Percentiles rank a stretch among this genome's conserved stretches.
Evolutionary conservation across 2,888 invertebrate species (phyloP).

Genomic region (Cataglyphis albicans): DNA sequence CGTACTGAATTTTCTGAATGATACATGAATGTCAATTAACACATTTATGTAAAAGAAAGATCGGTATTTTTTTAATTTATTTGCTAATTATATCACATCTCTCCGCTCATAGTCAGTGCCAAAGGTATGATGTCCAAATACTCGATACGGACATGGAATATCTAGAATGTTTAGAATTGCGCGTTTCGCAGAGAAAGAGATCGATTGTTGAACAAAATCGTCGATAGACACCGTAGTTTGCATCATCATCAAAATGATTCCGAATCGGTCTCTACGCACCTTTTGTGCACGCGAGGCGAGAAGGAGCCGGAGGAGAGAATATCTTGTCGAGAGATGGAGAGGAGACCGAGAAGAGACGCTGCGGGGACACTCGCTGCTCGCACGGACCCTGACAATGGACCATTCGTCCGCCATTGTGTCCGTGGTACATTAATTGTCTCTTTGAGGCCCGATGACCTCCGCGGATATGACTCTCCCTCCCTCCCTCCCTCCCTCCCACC

Average conservation of each 20-base stretch:
- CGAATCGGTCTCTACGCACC: constrained; percentile 59
- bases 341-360: constrained; percentile 73
- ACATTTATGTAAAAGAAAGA: too few species aligned
- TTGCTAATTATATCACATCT: too few species aligned
- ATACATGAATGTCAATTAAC: too few species aligned
- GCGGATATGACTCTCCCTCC: constrained; percentile 67
- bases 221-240: constrained; percentile 60
- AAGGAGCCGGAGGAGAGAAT: constrained; percentile 73
- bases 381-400: constrained; percentile 79
- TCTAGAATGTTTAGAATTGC: constrained; percentile 68
- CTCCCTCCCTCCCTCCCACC: background rate
- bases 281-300: constrained; percentile 63
- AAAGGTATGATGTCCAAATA: background rate
- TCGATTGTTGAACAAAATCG: constrained; percentile 58
- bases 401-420: constrained; percentile 81
- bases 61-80: too few species aligned
- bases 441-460: constrained; percentile 83
- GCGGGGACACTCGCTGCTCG: constrained; percentile 81
- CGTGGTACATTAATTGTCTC: constrained; percentile 84
- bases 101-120: background rate
- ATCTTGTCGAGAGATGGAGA: constrained; percentile 75
- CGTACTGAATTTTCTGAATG: too few species aligned
- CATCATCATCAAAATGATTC: constrained; percentile 46
- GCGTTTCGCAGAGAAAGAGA: constrained; percentile 65
- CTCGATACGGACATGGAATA: background rate